Percentiles rank a stretch among this genome's conserved stretches.
Conservation (phyloP, 2,888 invertebrate species). For the Polylopha cassiicola region DNA sequence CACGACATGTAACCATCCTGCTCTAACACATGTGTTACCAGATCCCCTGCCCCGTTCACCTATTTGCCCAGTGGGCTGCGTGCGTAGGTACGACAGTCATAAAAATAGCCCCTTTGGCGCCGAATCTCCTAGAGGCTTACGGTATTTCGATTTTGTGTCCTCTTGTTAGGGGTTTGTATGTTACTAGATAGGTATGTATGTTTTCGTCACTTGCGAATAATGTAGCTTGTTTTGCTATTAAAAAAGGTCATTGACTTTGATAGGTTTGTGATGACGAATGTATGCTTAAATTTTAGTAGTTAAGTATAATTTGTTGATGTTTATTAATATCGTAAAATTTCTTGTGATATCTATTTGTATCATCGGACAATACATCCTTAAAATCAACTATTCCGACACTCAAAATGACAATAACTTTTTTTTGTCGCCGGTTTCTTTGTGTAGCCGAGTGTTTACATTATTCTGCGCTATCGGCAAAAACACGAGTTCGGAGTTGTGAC, state of each 20-base stretch:
- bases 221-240: constrained; percentile 15
- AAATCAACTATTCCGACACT: constrained; percentile 43
- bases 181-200: constrained; percentile 38
- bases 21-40: constrained; percentile 63
- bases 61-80: constrained; percentile 72
- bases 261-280: background rate
- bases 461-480: constrained; percentile 41
- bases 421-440: constrained; percentile 41
- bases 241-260: constrained; percentile 14
- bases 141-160: constrained; percentile 70
- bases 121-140: constrained; percentile 70
- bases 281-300: background rate
- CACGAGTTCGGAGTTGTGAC: constrained; percentile 58
- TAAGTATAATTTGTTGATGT: background rate
- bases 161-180: constrained; percentile 57
- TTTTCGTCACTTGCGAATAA: constrained; percentile 35
- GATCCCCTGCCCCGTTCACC: constrained; percentile 58
- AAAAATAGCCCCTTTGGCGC: constrained; percentile 77
- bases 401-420: constrained; percentile 38
- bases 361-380: constrained; percentile 38
- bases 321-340: constrained; percentile 6
- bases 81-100: constrained; percentile 75
- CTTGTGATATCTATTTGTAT: constrained; percentile 19
- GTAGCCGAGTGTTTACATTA: constrained; percentile 59
- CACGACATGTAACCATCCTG: constrained; percentile 63